These are phyloP conservation scores for Drosophila fulvimacula DNA, from an alignment of 2,888 invertebrate species.

Conservation along the genomic window DNA sequence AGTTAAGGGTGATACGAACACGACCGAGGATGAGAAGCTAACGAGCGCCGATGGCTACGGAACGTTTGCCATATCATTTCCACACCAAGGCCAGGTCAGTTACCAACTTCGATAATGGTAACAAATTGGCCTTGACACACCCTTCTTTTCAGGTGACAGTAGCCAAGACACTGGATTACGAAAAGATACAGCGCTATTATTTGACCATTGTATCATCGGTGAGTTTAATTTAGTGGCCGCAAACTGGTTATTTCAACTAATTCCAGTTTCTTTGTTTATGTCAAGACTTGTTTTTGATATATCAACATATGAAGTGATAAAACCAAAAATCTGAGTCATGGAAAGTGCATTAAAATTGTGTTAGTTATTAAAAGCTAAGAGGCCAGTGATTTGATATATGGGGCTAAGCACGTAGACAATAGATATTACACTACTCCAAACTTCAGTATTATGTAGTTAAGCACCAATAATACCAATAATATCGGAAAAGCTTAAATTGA, in stretches of 20 bases:
- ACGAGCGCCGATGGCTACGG: slow-evolving; percentile 92
- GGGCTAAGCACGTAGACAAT: neutral
- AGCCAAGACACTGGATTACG: slow-evolving; percentile 94
- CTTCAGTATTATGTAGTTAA: no score
- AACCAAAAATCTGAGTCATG: slow-evolving; percentile 3
- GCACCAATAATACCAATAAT: no score
- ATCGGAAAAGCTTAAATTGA: no score
- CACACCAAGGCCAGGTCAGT: slow-evolving; percentile 92
- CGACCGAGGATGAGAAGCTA: slow-evolving; percentile 86
- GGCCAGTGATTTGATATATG: neutral
- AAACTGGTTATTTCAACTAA: slow-evolving; percentile 1
- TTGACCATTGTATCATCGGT: slow-evolving; percentile 95
- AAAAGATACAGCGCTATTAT: slow-evolving; percentile 93
- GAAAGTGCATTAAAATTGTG: neutral
- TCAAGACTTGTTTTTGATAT: slow-evolving; percentile 8
- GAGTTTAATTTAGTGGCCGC: slow-evolving; percentile 85
- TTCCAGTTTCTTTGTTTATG: slow-evolving; percentile 5
- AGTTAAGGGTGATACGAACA: slow-evolving; percentile 87
- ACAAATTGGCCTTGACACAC: neutral
- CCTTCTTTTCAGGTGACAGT: slow-evolving; percentile 88
- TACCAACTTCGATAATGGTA: neutral
- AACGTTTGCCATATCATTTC: slow-evolving; percentile 93
- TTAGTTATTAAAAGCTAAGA: neutral
- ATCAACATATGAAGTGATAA: neutral
- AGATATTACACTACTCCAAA: neutral